Percentiles rank a stretch among this genome's conserved stretches.
phyloP scores from a whole-genome alignment of 2,888 invertebrate species.

The Dryadula phaetusa region DNA sequence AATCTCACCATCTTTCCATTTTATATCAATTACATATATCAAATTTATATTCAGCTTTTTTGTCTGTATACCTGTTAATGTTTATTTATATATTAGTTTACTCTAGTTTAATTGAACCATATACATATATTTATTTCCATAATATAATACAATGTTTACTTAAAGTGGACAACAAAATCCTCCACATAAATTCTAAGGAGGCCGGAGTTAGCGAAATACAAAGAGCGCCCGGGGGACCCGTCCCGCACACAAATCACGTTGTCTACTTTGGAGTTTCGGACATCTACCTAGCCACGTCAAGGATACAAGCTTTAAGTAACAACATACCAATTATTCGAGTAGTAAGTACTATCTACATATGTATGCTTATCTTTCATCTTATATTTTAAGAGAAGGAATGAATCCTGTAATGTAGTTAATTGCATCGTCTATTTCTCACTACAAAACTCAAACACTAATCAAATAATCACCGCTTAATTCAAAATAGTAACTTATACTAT shows the following conservation, averaged over 20 bases:
- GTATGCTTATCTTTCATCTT: too few species aligned
- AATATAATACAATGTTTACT: conserved; percentile 65
- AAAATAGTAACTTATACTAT: too few species aligned
- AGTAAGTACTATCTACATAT: too few species aligned
- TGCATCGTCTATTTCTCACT: too few species aligned
- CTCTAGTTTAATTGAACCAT: conserved; percentile 17
- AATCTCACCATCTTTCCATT: too few species aligned
- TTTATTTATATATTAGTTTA: not conserved
- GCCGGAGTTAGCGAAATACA: conserved; percentile 53
- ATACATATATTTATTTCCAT: conserved; percentile 35
- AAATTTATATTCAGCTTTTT: too few species aligned
- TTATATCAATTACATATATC: too few species aligned
- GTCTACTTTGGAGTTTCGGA: conserved; percentile 57
- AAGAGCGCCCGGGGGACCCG: conserved; percentile 53
- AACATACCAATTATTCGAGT: not conserved
- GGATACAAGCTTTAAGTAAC: conserved; percentile 26
- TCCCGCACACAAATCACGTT: conserved; percentile 64
- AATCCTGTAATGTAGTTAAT: too few species aligned
- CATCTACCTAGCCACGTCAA: conserved; percentile 45
- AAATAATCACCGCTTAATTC: too few species aligned
- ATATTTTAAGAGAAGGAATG: too few species aligned
- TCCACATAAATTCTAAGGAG: conserved; percentile 59
- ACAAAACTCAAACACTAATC: too few species aligned
- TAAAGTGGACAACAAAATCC: conserved; percentile 67
- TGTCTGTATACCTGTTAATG: too few species aligned